A percentile compares a stretch with the other conserved stretches of the same genome.
Evolutionary conservation across 2,888 invertebrate species (phyloP).

Genomic region (Chaetoderma sp.): DNA sequence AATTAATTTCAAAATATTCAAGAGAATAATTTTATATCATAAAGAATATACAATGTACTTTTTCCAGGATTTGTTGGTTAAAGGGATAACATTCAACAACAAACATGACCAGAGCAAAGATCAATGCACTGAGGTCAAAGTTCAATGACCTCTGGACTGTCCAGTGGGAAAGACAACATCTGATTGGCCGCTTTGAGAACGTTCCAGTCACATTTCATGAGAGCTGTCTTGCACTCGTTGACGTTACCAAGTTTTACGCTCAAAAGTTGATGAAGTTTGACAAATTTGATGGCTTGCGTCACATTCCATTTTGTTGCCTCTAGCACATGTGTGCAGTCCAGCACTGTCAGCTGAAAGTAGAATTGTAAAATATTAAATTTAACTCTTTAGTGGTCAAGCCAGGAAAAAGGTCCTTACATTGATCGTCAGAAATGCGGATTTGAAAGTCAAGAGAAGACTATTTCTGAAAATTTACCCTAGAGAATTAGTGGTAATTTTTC

Average conservation of each 20-base stretch:
- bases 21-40: too few relatives aligned
- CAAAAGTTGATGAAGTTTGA: constrained; percentile 75
- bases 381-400: not conserved
- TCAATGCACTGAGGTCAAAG: too few relatives aligned
- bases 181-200: constrained; percentile 78
- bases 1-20: too few relatives aligned
- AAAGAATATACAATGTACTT: too few relatives aligned
- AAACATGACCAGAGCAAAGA: too few relatives aligned
- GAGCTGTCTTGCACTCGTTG: constrained; percentile 71
- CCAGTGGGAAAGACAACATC: constrained; percentile 65
- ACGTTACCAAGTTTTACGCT: constrained; percentile 63
- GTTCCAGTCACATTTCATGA: constrained; percentile 77
- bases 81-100: too few relatives aligned
- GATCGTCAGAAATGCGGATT: not conserved
- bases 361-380: not conserved
- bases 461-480: too few relatives aligned
- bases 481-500: too few relatives aligned
- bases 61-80: too few relatives aligned
- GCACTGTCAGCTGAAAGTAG: constrained; percentile 70
- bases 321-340: constrained; percentile 83
- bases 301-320: constrained; percentile 91
- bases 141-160: constrained; percentile 58
- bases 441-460: too few relatives aligned
- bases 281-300: constrained; percentile 86
- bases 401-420: not conserved